phyloP scores from a whole-genome alignment of 53 echinoderm and acorn worm species.

The Luidia sarsii region DNA sequence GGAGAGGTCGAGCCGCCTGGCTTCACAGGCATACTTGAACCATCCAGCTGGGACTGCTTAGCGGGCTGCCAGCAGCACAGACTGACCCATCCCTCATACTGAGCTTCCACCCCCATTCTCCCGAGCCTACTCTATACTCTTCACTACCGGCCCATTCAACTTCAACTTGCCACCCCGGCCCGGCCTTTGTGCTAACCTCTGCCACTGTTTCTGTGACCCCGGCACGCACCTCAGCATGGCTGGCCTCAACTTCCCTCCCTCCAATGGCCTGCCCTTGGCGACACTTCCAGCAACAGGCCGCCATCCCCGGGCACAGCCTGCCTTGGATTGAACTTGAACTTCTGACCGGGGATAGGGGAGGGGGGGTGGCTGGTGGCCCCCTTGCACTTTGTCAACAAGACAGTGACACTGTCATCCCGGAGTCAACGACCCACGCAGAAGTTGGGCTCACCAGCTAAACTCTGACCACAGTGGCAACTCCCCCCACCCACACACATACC shows the following conservation, averaged over 20 bases:
- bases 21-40: constrained; percentile 16
- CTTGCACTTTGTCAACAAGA: too few relatives aligned
- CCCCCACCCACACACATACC: too few relatives aligned
- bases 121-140: too few relatives aligned
- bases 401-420: too few relatives aligned
- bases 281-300: background rate
- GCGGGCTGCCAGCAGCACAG: background rate
- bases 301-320: background rate
- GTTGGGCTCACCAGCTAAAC: too few relatives aligned
- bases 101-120: background rate
- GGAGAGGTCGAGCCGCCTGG: background rate
- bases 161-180: background rate
- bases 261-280: constrained; percentile 37
- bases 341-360: background rate
- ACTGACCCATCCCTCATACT: background rate
- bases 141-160: too few relatives aligned
- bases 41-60: background rate
- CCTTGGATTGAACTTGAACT: constrained; percentile 49
- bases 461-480: too few relatives aligned
- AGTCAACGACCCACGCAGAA: too few relatives aligned
- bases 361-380: too few relatives aligned
- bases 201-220: too few relatives aligned
- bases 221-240: background rate
- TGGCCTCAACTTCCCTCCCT: background rate
- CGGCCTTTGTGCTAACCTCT: background rate